phyloP scores from a whole-genome alignment of 2,797 vertebrate species.

The Champsocephalus esox region DNA sequence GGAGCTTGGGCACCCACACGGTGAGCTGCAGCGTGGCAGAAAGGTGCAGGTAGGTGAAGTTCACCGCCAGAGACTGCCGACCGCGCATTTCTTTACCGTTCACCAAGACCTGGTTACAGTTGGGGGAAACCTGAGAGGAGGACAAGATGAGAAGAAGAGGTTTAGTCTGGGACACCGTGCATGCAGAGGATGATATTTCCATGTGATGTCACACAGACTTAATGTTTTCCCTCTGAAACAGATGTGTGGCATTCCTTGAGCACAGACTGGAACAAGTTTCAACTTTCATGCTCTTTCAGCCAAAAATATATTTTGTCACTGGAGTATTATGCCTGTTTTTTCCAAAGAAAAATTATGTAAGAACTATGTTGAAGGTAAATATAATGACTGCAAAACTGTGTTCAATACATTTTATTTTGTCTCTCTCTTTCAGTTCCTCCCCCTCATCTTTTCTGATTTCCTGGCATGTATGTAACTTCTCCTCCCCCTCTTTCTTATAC shows the following conservation, averaged over 20 bases:
- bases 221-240: slow-evolving; percentile 13
- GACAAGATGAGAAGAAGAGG: slow-evolving; percentile 3
- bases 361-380: background rate
- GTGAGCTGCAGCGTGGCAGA: slow-evolving; percentile 92
- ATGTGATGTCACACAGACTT: slow-evolving; percentile 1
- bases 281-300: slow-evolving; percentile 15
- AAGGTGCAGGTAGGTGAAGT: slow-evolving; percentile 95
- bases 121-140: slow-evolving; percentile 86
- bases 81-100: slow-evolving; percentile 97
- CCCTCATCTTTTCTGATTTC: slow-evolving; percentile 26
- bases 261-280: slow-evolving; percentile 14
- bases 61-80: slow-evolving; percentile 89
- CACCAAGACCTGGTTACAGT: slow-evolving; percentile 91
- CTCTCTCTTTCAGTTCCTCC: slow-evolving; percentile 2
- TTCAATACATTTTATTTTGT: background rate
- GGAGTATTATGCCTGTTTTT: background rate
- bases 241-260: slow-evolving; percentile 13
- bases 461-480: slow-evolving; percentile 17
- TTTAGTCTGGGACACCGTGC: background rate
- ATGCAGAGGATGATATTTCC: slow-evolving; percentile 10
- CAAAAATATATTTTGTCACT: slow-evolving; percentile 28
- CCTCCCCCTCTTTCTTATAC: slow-evolving; percentile 26
- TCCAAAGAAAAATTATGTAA: background rate
- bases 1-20: slow-evolving; percentile 93
- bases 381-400: background rate